Percentiles rank a stretch among this genome's conserved stretches.
phyloP scores from a whole-genome alignment of 1,140 invertebrate genomes.

The Bombus huntii region DNA sequence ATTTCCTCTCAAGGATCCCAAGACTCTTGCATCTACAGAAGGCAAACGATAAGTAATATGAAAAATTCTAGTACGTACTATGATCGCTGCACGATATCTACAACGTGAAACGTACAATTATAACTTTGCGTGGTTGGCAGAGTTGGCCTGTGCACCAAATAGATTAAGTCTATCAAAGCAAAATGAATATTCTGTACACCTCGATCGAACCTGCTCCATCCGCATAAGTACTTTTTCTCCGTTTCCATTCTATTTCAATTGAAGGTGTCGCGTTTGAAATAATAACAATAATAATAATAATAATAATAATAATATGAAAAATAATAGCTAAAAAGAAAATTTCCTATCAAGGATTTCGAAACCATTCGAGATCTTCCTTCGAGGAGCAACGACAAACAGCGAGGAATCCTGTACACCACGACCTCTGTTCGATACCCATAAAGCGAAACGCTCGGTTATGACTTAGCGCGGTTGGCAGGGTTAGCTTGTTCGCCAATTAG shows the following conservation, averaged over 20 bases:
- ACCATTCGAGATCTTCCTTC: too few species aligned
- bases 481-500: conserved; percentile 81
- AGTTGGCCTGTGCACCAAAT: too few species aligned
- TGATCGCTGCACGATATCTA: too few species aligned
- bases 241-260: not conserved
- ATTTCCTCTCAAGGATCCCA: not conserved
- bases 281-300: too few species aligned
- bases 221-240: too few species aligned
- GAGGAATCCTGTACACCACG: not conserved
- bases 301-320: not conserved
- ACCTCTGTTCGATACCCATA: conserved; percentile 19
- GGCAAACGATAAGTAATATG: too few species aligned
- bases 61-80: too few species aligned
- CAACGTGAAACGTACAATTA: not conserved
- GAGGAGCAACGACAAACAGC: not conserved
- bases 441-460: conserved; percentile 52
- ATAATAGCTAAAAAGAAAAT: not conserved
- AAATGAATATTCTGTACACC: not conserved
- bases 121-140: not conserved
- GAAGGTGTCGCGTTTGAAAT: not conserved
- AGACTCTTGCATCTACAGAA: not conserved
- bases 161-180: not conserved
- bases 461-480: conserved; percentile 72
- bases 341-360: not conserved
- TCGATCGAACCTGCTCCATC: too few species aligned